phyloP scores from a whole-genome alignment of 2,797 vertebrate species.

The Trichosurus vulpecula region DNA sequence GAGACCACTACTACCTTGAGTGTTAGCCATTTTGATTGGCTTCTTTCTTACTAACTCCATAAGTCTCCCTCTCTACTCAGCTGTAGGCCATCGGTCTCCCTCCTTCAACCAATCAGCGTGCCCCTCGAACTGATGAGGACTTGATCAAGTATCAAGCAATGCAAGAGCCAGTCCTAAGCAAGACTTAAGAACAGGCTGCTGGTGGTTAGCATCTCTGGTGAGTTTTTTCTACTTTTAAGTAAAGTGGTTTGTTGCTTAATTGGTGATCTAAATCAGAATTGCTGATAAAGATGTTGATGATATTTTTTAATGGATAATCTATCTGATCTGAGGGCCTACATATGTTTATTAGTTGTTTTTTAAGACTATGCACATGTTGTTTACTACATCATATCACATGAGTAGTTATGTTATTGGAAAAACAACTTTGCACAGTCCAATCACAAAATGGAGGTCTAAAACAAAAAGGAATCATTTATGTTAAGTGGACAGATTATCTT shows the following conservation, averaged over 20 bases:
- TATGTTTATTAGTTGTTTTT: neutral
- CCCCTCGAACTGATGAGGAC: neutral
- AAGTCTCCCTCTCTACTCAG: neutral
- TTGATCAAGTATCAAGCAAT: neutral
- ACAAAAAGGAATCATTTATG: neutral
- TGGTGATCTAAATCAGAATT: neutral
- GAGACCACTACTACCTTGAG: neutral
- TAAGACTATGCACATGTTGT: neutral
- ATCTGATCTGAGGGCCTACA: neutral
- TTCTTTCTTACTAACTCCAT: neutral
- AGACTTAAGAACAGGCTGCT: neutral
- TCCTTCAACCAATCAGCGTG: neutral
- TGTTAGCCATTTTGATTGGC: neutral
- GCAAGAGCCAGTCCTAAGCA: neutral
- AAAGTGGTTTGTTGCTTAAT: neutral
- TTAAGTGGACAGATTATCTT: neutral
- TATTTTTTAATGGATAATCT: neutral
- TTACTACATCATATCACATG: neutral
- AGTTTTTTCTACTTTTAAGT: neutral
- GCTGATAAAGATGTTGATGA: neutral
- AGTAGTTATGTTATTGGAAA: neutral
- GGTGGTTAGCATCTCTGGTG: neutral
- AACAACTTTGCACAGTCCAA: neutral
- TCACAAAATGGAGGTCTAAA: neutral
- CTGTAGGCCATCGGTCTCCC: neutral